Conservation (phyloP, 2,113 vertebrate species). For the Neomonachus schauinslandi region DNA sequence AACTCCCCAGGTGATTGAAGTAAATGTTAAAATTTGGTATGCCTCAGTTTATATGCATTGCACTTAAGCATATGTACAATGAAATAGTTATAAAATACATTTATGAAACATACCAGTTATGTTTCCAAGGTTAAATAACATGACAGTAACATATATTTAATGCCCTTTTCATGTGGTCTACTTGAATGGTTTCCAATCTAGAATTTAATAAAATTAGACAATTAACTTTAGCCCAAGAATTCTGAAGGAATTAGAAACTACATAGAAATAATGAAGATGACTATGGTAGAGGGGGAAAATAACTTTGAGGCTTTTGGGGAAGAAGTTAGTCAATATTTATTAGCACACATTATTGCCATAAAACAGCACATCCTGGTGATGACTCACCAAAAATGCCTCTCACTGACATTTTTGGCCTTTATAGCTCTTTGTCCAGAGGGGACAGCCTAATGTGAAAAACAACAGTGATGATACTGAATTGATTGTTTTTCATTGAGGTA, state of each 20-base stretch:
- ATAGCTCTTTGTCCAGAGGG: background rate
- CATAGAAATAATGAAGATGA: background rate
- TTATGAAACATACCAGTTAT: background rate
- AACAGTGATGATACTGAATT: background rate
- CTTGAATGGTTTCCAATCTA: background rate
- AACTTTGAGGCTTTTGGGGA: background rate
- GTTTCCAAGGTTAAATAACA: background rate
- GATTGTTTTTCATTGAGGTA: background rate
- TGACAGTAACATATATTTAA: background rate
- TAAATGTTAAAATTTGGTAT: background rate
- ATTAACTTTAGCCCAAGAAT: background rate
- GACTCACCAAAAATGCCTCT: background rate
- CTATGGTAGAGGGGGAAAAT: background rate
- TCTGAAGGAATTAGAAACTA: slow-evolving; percentile 17
- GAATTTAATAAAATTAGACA: background rate
- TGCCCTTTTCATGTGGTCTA: background rate
- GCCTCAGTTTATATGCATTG: background rate
- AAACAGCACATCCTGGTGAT: background rate
- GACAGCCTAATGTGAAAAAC: background rate
- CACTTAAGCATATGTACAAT: background rate
- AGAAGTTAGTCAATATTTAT: slow-evolving; percentile 20
- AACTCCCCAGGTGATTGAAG: background rate
- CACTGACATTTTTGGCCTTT: background rate
- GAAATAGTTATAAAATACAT: background rate
- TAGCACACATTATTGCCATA: background rate